Base-by-base conservation (phyloP, 1,140 invertebrate species). In the Physella acuta region DNA sequence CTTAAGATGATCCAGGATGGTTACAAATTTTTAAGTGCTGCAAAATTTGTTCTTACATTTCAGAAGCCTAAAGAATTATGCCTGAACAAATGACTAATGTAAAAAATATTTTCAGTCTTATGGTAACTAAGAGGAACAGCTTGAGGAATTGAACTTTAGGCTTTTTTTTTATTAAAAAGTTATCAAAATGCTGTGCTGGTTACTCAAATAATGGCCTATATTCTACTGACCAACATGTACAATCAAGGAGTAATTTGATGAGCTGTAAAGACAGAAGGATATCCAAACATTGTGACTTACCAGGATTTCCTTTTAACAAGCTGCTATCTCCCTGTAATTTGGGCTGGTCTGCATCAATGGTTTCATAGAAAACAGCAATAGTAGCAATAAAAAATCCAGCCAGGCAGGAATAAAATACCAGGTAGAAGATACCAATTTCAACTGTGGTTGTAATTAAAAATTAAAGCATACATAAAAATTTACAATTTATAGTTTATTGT, bases 311-410 rank as follows among this genome's bases (percentile, higher is more conserved):
- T 74, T 94, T 94, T 75, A 97, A 94, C 73, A 97, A 85, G 64
- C 94, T 94, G 66, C 88, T 87, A 2, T 91, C 90, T 81, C 92
- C 86, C 84, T 92, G 90, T 90, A 94, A 94, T 86, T 94, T 95
- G 14, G 95, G 94, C 81, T 89, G 88, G 78, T 90, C 90, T 58
- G 87, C 85, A 81, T 96, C 93, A 79, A 98, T 86, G 34, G 94
- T 97, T 85, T 94, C 92, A 84, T 93, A 96, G 88, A 97, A 97
- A 75, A 97, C 90, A 67, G 92, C 90, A 84, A 97, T 87, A 90
- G 97, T 91, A 24, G 91, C 92, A 68, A 92, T 90, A 86, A 97
- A 97, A 88, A 97, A 97, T 44, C 80, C 81, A 75, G 91, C 89
- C 79, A 98, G 89, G 73, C 90, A 90, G 62, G 90, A 88, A 87